Evolutionary conservation across 2,888 invertebrate species (phyloP), one percentile per base, ranked within the genome.

Genomic region (Ochropleura plecta): DNA sequence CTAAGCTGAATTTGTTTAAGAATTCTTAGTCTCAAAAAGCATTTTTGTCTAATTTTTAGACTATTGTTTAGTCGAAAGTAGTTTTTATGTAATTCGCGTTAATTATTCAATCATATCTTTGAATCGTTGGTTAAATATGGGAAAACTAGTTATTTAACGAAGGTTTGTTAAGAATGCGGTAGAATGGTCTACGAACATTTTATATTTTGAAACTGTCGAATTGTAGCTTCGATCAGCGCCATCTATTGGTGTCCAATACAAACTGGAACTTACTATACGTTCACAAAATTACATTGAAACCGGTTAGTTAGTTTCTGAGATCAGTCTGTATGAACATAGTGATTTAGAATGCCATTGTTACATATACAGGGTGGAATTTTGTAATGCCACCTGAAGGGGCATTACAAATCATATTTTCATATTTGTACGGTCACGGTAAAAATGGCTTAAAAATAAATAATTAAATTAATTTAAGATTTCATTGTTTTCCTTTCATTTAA

Each of bases 81-180:
- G 77, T 74, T 80, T 65, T 60, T 81, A 81, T 62, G 73, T 81
- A 76, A 79, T 74, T 73, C 76, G 53, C 40, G 79, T 86, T 84
- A 84, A 83, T 84, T 84, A 84, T 79, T 51, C 42, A 80, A 81
- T 80, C 87, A 87, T 87, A 88, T 88, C 84, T 85, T 78, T 18
- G n/a, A 59, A 55, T 79, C 77, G 64, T 82, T 86, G 73, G 65
- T 82, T 81, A 82, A 82, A 81, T 81, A 82, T 81, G 74, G 53
- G 64, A 40, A 51, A 6, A 51, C 42, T 59, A 30, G 65, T 62
- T 20, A 30, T 63, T 66, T 66, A 7, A 0, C 20, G 30, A 62
- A 20, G 66, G 62, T 7, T 60, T 70, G 66, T 77, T 77, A 46
- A 48, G 42, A 71, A 1, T 10, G 18, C 20, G 51, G 0, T 46